Evolutionary conservation across 2,113 vertebrate genomes (phyloP).

Genomic region (Anolis carolinensis): DNA sequence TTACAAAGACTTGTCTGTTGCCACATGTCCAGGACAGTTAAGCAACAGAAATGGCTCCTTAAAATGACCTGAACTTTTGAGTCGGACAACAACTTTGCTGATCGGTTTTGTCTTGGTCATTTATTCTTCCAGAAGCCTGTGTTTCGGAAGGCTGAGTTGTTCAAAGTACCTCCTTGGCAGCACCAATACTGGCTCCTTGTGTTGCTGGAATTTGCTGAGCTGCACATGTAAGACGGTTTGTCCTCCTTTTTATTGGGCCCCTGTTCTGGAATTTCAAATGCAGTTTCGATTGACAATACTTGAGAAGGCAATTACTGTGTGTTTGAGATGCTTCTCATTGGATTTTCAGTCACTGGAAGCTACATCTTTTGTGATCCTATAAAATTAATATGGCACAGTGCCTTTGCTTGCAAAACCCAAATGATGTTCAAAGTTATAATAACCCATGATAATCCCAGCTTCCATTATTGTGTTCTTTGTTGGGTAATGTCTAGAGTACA

Average conservation of each 20-base stretch:
- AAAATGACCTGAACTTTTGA: too few relatives aligned
- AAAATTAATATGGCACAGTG: not conserved
- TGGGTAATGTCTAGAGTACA: too few relatives aligned
- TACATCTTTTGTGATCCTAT: not conserved
- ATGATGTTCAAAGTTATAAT: not conserved
- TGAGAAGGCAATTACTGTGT: not conserved
- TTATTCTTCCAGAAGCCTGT: constrained; percentile 83
- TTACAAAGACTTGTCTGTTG: not conserved
- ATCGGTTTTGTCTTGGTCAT: constrained; percentile 43
- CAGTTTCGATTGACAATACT: not conserved
- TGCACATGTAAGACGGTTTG: constrained; percentile 83
- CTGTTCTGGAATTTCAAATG: not conserved
- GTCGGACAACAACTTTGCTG: not conserved
- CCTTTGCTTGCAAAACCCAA: not conserved
- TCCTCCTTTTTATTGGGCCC: not conserved
- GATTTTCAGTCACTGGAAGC: not conserved
- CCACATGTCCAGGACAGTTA: not conserved
- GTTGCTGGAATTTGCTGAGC: constrained; percentile 97
- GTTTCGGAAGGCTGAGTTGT: constrained; percentile 89
- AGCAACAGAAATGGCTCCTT: not conserved
- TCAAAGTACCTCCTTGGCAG: constrained; percentile 91
- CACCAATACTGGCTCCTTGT: constrained; percentile 83
- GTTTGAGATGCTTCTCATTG: not conserved
- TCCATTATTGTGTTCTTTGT: too few relatives aligned
- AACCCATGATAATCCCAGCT: not conserved